Evolutionary conservation across 2,113 vertebrate species (phyloP).

Genomic region (Phalacrocorax pelagicus): DNA sequence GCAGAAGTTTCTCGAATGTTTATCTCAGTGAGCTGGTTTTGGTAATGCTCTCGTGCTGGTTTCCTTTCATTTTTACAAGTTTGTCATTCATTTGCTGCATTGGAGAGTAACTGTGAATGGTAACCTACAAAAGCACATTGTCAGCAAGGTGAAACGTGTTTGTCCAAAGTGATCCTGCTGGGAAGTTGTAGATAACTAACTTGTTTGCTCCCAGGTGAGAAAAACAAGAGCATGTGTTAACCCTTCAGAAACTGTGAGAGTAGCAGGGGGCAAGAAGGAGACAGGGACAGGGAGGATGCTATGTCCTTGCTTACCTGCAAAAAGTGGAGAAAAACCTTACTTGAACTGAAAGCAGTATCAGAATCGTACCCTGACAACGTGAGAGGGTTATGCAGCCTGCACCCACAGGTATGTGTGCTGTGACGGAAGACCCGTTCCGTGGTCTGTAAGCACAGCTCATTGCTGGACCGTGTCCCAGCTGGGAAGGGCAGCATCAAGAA

Average conservation of each 20-base stretch:
- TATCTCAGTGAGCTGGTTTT: background rate
- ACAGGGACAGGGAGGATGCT: background rate
- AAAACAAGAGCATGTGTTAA: background rate
- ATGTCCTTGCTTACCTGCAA: background rate
- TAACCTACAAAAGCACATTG: background rate
- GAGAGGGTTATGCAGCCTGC: background rate
- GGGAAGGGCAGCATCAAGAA: background rate
- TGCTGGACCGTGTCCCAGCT: background rate
- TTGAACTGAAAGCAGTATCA: background rate
- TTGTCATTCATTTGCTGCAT: background rate
- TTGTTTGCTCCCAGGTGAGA: background rate
- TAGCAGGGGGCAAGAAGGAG: background rate
- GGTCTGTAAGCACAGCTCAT: background rate
- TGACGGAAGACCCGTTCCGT: background rate
- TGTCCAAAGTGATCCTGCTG: background rate
- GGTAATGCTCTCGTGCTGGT: background rate
- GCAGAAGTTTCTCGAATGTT: background rate
- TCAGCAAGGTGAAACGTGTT: background rate
- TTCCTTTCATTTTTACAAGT: background rate
- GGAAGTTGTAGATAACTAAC: background rate
- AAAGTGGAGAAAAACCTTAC: background rate
- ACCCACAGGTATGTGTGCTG: background rate
- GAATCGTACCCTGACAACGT: background rate
- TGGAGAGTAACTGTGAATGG: background rate
- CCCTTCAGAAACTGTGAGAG: background rate